Base-by-base conservation (phyloP, 2,113 vertebrate genomes). In the Echinops telfairi region DNA sequence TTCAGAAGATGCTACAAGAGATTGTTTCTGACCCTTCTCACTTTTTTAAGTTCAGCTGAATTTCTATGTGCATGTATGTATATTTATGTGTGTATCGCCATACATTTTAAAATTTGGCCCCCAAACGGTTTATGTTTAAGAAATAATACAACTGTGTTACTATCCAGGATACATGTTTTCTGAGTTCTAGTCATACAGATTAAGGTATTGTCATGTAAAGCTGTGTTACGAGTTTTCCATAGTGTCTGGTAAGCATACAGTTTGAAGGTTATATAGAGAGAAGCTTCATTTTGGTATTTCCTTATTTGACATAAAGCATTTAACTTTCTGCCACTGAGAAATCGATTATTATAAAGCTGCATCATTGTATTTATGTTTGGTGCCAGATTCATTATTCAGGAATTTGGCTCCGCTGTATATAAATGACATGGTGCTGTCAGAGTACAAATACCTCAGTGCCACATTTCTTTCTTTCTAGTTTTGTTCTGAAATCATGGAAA, bases 401-500 rank as follows among this genome's bases (percentile, higher is more conserved):
- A 95, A 90, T 94, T 93, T 97, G 83, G 95, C 92, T 93, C 40
- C 68, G 58, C 76, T 40, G 3, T 88, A 58, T 76, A 88, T 97
- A 96, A 97, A 97, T 97, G 96, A 97, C 94, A 75, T 4, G 94
- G 85, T 91, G 27, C 84, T 97, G 90, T 97, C 95, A 97, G 96
- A 96, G 77, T 90, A 95, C 93, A 97, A 97, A 96, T 97, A 98
- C 98, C 95, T 95, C 85, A 68, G 91, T 93, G 36, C 89, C 79
- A 86, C 81, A 8, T 98, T 97, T 98, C 86, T 97, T 97, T 97
- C 89, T 96, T 89, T 84, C 88, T 97, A 99, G 99, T 99, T 99
- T 98, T 99, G 99, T 97, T 98, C 97, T 97, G 98, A 99, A 90
- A 97, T 99, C 97, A 96, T 98, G 97, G 98, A 98, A 96, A 98